Base-by-base conservation (phyloP, 2,113 vertebrate genomes). In the Lucifuga dentata region DNA sequence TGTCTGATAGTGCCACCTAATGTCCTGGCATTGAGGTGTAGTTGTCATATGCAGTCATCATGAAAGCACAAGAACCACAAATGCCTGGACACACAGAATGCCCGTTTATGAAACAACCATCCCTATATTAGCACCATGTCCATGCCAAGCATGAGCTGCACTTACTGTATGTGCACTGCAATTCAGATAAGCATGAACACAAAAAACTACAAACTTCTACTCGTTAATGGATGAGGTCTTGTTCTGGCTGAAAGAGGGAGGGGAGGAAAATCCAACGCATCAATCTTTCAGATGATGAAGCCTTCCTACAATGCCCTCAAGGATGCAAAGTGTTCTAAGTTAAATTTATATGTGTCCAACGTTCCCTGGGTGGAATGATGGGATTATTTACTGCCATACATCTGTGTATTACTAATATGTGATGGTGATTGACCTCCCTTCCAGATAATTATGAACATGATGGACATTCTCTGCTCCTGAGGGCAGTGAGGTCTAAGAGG, bases 321-420 rank as follows among this genome's bases (percentile, higher is more conserved):
- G 80, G 76, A 82, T 57, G 68, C 73, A 60, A 84, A 83, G 69
- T 61, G 71, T 32, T 78, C 59, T 10, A 53, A 35, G 78, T 85
- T 83, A 67, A 85, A 88, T 85, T 67, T 78, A 78, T 85, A 76
- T 84, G 49, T 61, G 57, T 55, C 76, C 56, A 69, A 82, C 69
- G 84, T 83, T 85, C 80, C 67, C 72, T 68, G 73, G 68, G 73
- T 76, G 53, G 77, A 78, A 83, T 78, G 77, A 79, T 62, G 71
- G 79, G 80, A 87, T 90, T 89, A 80, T 86, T 85, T 85, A 87
- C 77, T 78, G 77, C 73, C 73, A 52, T 63, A 52, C 13, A 68
- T 66, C 79, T 76, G 69, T 81, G 76, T 78, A 72, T 62, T 19
- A 19, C 72, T 85, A 76, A 83, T 79, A 71, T 72, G 77, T 41